Conservation (phyloP, 2,797 vertebrate genomes). For the Peromyscus nudipes region DNA sequence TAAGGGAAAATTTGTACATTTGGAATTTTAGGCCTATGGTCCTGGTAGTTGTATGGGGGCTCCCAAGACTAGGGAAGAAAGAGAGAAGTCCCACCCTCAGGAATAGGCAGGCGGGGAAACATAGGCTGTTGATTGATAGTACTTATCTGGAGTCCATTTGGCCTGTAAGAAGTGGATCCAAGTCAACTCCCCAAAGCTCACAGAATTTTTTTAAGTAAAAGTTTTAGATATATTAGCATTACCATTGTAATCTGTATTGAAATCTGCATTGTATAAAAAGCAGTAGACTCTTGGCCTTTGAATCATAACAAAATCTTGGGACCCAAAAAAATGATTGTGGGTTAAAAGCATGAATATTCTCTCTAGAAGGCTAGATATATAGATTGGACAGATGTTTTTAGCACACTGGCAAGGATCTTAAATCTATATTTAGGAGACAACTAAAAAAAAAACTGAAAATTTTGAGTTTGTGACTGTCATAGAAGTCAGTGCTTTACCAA, state of each 20-base stretch:
- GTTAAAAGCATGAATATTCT: neutral
- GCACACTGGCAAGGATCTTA: neutral
- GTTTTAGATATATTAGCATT: neutral
- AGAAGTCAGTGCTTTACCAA: neutral
- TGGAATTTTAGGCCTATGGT: neutral
- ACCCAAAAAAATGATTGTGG: neutral
- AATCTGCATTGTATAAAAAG: neutral
- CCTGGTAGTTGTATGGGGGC: neutral
- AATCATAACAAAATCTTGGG: neutral
- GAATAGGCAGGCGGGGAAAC: neutral
- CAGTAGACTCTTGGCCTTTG: neutral
- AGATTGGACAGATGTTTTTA: neutral
- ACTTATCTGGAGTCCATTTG: neutral
- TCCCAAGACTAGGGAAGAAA: neutral
- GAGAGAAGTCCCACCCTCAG: neutral
- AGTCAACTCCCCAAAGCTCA: neutral
- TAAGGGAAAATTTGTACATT: neutral
- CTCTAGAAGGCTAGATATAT: neutral
- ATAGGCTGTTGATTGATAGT: neutral
- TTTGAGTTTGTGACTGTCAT: neutral
- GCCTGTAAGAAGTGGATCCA: neutral
- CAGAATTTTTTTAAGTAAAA: neutral
- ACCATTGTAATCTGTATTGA: neutral
- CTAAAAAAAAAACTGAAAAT: neutral
- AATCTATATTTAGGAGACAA: neutral